Evolutionary conservation across 2,113 vertebrate genomes (phyloP), one percentile per base, ranked within the genome.

Genomic region (Thunnus thynnus): DNA sequence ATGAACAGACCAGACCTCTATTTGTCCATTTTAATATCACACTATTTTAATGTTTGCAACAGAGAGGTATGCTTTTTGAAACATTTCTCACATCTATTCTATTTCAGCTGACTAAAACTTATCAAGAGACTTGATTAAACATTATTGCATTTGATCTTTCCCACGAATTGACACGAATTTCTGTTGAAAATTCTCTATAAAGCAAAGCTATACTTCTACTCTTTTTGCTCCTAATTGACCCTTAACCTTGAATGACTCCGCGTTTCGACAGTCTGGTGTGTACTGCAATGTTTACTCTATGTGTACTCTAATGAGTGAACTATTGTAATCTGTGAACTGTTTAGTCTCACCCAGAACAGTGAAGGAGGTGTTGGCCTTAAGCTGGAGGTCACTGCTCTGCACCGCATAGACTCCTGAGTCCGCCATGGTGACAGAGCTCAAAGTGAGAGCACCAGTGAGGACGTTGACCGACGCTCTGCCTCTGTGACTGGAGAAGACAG

Each of bases 341-440:
- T 30, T 9, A 41, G 16, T 69, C 87, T 85, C 74, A 93, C 90
- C 86, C 4, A 88, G 18, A 17, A 94, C 87, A 18, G 60, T 88
- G 65, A 94, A 13, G 46, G 57, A 77, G 51, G 64, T 20, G 8
- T 13, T 73, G 68, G 79, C 84, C 12, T 0, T 80, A 1, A 92
- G 50, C 32, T 12, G 18, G 0, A 85, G 82, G 17, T 84, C 62
- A 14, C 0, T 72, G 57, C 87, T 76, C 71, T 87, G 70, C 55
- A 93, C 50, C 3, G 11, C 3, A 55, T 91, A 94, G 48, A 86
- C 56, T 14, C 92, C 93, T 2, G 90, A 87, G 80, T 94, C 92
- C 0, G 47, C 76, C 61, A 86, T 48, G 0, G 44, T 85, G 62
- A 91, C 14, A 0, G 81, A 84, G 36, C 0, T 86, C 72, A 94